Base-by-base conservation (phyloP, 2,888 invertebrate species). In the Mythimna loreyi region DNA sequence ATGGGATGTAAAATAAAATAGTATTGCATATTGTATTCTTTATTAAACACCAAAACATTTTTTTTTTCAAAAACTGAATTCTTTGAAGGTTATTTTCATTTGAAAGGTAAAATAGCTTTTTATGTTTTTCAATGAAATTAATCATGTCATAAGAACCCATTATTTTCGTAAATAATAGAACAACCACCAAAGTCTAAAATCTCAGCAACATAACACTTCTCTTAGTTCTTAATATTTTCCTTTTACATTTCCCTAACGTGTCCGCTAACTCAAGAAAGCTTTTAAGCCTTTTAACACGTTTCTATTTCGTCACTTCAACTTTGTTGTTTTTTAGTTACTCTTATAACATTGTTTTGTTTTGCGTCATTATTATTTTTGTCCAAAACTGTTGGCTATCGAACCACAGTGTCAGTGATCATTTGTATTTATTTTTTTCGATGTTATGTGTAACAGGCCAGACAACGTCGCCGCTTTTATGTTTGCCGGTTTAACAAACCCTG, bases 221-320 rank as follows among this genome's bases (percentile, higher is more conserved):
- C 60, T 75, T 82, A 80, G 78, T 78, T 82, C 78, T 75, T 71
- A 74, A 83, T 78, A 78, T 80, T 82, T 84, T 74, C 72, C 80
- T 82, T 80, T 75, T 70, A 75, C 78, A 77, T 85, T 80, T 79
- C 73, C 71, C 76, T 83, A 75, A 81, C 83, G 83, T 73, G 75
- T 70, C 78, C 74, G 81, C 72, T 82, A 78, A 80, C 82, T 84
- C 78, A 78, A 76, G 80, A 78, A 82, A 84, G 80, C 82, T 80
- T 81, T 81, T 85, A 85, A 84, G 75, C 73, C 83, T 81, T 84
- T 83, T 72, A 75, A 73, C 78, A 78, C 61, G 75, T 84, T 84
- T 75, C 71, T 70, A 72, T 81, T 73, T 61, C 65, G 43, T 58
- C 61, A 80, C 78, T 72, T 73, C 58, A 63, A 67, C 61, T 74